Evolutionary conservation across 2,113 vertebrate genomes (phyloP).

Genomic region (Chelonoidis abingdonii): DNA sequence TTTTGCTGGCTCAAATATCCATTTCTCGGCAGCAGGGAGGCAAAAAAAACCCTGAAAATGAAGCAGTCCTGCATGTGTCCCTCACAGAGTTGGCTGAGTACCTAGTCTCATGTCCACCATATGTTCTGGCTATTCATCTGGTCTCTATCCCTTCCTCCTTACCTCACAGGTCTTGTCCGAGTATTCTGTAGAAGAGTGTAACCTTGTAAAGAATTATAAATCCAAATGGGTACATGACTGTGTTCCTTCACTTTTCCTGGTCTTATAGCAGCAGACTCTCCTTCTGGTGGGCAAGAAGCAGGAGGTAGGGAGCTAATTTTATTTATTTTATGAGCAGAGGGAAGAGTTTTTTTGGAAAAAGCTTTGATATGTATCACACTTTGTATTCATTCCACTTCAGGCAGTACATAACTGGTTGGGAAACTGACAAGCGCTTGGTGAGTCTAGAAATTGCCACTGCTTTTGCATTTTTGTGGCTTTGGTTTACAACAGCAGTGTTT

Average conservation of each 20-base stretch:
- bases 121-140: neutral
- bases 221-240: slow-evolving; percentile 1
- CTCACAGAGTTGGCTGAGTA: neutral
- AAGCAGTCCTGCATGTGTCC: neutral
- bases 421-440: neutral
- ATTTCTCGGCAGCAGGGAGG: neutral
- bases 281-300: slow-evolving; percentile 1
- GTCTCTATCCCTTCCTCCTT: neutral
- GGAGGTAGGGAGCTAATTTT: neutral
- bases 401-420: neutral
- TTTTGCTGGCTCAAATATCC: neutral
- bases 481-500: neutral
- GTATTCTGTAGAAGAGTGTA: neutral
- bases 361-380: neutral
- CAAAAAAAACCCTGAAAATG: neutral
- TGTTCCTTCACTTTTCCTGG: neutral
- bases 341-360: slow-evolving; percentile 15
- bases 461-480: neutral
- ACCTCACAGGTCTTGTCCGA: neutral
- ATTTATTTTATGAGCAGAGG: neutral
- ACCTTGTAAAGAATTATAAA: slow-evolving; percentile 17
- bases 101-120: neutral
- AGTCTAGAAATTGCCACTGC: neutral
- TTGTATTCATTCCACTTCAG: neutral
- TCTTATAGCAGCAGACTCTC: neutral